These are phyloP conservation scores for Platichthys flesus DNA, from an alignment of 2,113 vertebrate species.

Conservation along the genomic window DNA sequence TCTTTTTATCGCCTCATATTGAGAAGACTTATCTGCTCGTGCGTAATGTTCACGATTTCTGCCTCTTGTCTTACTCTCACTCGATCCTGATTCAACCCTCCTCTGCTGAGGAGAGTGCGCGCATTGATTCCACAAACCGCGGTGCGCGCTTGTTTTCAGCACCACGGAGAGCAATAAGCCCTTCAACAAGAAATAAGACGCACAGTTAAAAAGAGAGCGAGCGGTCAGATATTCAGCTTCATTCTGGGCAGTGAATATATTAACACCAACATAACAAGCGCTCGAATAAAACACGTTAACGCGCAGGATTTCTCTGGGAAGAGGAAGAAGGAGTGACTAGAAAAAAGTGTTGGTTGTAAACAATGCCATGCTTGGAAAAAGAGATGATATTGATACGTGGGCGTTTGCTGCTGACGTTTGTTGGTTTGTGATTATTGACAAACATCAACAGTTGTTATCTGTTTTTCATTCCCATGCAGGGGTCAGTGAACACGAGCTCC, in stretches of 20 bases:
- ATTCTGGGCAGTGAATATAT: background rate
- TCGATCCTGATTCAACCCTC: background rate
- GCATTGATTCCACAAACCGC: constrained; percentile 28
- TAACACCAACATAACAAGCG: background rate
- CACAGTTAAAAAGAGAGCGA: background rate
- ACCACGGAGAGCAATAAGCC: constrained; percentile 75
- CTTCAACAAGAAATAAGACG: constrained; percentile 5
- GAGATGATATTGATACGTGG: no score
- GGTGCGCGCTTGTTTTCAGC: constrained; percentile 67
- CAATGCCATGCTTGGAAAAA: background rate
- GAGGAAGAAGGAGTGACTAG: no score
- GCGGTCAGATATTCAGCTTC: background rate
- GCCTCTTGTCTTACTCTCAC: background rate
- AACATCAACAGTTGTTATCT: background rate
- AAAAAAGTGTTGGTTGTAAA: background rate
- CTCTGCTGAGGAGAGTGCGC: background rate
- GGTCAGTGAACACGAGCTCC: background rate
- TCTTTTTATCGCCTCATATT: background rate
- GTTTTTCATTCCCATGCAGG: background rate
- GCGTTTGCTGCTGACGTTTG: background rate
- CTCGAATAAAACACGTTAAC: background rate
- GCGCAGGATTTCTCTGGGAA: no score
- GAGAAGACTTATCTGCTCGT: no score
- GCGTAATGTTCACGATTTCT: background rate
- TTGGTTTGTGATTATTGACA: background rate